Evolutionary conservation across 2,113 vertebrate species (phyloP), one percentile per base, ranked within the genome.

Genomic region (Seriola dumerili): DNA sequence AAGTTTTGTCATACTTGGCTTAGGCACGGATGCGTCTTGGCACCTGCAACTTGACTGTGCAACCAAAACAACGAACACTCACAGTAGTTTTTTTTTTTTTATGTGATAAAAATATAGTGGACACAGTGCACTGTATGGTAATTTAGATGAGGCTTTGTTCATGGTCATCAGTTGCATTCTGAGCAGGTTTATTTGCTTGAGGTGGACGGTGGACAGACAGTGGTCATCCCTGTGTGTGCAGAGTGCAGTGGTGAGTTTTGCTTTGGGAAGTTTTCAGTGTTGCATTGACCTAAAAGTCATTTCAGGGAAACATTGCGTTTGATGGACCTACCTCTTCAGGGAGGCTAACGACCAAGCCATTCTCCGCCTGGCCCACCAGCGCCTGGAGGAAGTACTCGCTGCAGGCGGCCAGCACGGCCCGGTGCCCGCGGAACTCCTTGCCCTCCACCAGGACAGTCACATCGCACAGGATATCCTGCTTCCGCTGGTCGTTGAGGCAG

Each of bases 381-480:
- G 95, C 97, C 95, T 99, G 97, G 91, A 98, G 96, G 96, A 99
- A 99, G 93, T 99, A 99, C 94, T 98, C 97, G 92, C 98, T 99
- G 96, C 98, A 99, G 29, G 98, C 98, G 3, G 98, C 98, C 96
- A 99, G 96, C 90, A 99, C 98, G 79, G 98, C 97, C 80, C 98
- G 96, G 95, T 99, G 98, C 93, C 97, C 98, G 57, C 97, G 97
- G 95, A 99, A 99, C 95, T 99, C 97, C 95, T 97, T 98, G 82
- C 98, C 97, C 90, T 99, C 97, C 95, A 97, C 98, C 78, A 97
- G 96, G 94, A 99, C 94, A 13, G 97, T 99, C 95, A 99, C 97
- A 95, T 99, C 98, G 95, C 98, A 99, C 95, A 99, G 97, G 97
- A 99, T 97, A 93, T 98, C 98, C 96, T 98, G 97, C 94, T 98